phyloP scores from a whole-genome alignment of 2,888 invertebrate species.

The Sabatieria punctata region DNA sequence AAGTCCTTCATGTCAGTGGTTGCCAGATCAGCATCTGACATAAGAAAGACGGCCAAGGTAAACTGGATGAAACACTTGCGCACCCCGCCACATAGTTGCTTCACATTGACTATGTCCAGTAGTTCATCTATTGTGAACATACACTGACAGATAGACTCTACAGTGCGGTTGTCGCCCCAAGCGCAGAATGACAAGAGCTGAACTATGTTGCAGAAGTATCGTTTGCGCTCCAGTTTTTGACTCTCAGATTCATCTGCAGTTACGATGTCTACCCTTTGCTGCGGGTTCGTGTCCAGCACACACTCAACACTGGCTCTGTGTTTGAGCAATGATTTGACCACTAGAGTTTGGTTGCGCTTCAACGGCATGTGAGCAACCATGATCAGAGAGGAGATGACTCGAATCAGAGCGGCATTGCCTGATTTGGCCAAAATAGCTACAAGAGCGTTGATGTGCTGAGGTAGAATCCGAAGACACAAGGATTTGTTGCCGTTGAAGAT shows the following conservation, averaged over 20 bases:
- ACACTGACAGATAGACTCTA: conserved; percentile 34
- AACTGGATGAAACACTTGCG: conserved; percentile 32
- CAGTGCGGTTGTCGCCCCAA: conserved; percentile 33
- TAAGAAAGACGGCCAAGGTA: conserved; percentile 33
- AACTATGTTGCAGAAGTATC: conserved; percentile 19
- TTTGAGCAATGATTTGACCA: conserved; percentile 35
- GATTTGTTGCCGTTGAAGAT: conserved; percentile 32
- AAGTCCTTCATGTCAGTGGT: conserved; percentile 24
- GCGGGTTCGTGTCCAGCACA: conserved; percentile 21
- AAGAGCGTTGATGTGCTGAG: conserved; percentile 31
- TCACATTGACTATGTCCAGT: conserved; percentile 28
- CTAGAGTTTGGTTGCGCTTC: conserved; percentile 33
- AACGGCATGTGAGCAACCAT: conserved; percentile 20
- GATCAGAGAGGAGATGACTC: conserved; percentile 1
- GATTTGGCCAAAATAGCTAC: conserved; percentile 29
- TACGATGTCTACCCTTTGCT: not conserved
- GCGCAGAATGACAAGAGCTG: conserved; percentile 33
- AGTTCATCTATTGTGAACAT: conserved; percentile 32
- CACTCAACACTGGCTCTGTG: conserved; percentile 28
- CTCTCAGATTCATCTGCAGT: conserved; percentile 1
- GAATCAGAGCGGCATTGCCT: conserved; percentile 4
- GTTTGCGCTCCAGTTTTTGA: not conserved
- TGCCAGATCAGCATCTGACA: conserved; percentile 18
- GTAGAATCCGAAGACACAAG: conserved; percentile 31
- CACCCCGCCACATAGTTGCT: conserved; percentile 24